phyloP scores from a whole-genome alignment of 2,888 invertebrate species.

The Brenthis ino region DNA sequence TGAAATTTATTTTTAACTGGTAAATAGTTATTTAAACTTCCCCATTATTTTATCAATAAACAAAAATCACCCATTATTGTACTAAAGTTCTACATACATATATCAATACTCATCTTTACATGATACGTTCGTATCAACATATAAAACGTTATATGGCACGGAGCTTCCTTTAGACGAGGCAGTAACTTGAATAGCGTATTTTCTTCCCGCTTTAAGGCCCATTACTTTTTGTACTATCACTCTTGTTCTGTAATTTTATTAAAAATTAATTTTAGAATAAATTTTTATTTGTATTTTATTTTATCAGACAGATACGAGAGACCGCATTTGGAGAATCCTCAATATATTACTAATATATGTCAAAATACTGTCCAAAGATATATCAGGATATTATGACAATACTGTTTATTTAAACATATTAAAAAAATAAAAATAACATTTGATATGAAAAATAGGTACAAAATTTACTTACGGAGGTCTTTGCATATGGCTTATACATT shows the following conservation, averaged over 20 bases:
- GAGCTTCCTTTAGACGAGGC: conserved; percentile 62
- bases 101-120: conserved; percentile 56
- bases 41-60: no score
- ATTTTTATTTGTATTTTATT: no score
- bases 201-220: conserved; percentile 64
- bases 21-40: no score
- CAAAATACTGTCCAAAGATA: no score
- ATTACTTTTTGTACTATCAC: conserved; percentile 66
- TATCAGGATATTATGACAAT: no score
- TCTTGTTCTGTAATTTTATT: conserved; percentile 50
- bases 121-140: conserved; percentile 65
- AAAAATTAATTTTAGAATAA: no score
- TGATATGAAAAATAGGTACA: not conserved
- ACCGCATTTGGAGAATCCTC: no score
- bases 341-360: no score
- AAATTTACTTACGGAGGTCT: conserved; percentile 58
- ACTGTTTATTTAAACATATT: not conserved
- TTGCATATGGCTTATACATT: conserved; percentile 61
- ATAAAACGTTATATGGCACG: conserved; percentile 67
- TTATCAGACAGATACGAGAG: no score
- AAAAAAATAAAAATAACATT: no score
- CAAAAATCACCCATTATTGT: conserved; percentile 18
- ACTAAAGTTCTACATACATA: not conserved
- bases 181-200: conserved; percentile 70
- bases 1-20: no score